Evolutionary conservation across 2,113 vertebrate species (phyloP).

Genomic region (Micronisus gabar): DNA sequence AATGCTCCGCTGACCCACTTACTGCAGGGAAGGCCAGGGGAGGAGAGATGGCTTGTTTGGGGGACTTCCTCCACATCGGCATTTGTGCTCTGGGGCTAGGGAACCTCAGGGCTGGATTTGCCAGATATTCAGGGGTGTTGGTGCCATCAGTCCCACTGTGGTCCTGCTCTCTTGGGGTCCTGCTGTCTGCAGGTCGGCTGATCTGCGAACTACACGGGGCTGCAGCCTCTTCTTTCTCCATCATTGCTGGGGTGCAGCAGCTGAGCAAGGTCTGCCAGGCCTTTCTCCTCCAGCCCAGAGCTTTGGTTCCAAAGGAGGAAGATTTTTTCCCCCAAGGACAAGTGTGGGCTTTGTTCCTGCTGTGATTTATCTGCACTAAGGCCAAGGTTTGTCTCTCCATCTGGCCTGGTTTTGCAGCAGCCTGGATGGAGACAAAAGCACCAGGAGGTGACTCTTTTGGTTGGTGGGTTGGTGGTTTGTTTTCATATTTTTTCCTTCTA

Average conservation of each 20-base stretch:
- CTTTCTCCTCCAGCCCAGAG: neutral
- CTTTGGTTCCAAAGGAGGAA: neutral
- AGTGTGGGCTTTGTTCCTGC: neutral
- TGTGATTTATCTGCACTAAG: neutral
- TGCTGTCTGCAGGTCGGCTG: accelerated
- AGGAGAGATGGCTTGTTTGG: neutral
- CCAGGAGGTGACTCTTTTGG: neutral
- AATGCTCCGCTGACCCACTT: neutral
- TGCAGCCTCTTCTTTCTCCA: neutral
- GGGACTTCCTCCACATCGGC: neutral
- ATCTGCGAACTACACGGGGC: neutral
- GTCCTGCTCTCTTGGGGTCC: neutral
- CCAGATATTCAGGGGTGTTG: neutral
- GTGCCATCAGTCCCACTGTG: neutral
- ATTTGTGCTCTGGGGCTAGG: neutral
- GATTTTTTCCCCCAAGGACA: neutral
- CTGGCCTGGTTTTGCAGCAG: neutral
- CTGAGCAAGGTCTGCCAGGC: neutral
- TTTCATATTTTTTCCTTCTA: neutral
- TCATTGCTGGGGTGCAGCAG: neutral
- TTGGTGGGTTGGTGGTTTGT: neutral
- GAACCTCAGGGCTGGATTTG: neutral
- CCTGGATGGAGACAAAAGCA: neutral
- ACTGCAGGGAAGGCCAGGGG: neutral
- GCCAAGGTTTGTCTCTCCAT: neutral